Conservation (phyloP, 2,797 vertebrate genomes). For the Typhlichthys eigenmanni region DNA sequence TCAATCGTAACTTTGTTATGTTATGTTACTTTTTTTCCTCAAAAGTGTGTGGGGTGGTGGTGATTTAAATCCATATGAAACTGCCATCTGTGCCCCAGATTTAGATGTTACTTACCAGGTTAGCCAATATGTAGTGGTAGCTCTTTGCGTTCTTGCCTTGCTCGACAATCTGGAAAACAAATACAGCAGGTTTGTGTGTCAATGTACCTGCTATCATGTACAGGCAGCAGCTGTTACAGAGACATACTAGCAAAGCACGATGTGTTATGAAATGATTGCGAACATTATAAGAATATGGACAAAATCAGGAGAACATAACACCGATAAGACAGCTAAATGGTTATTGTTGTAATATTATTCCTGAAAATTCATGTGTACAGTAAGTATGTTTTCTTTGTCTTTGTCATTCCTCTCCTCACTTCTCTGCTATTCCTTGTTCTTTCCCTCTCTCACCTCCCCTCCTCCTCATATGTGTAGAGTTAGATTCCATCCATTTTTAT, state of each 20-base stretch:
- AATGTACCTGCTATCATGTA: constrained; percentile 18
- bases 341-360: too few species aligned
- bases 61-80: too few species aligned
- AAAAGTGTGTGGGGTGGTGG: too few species aligned
- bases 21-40: too few species aligned
- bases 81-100: too few species aligned
- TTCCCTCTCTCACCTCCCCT: neutral
- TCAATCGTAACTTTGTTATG: too few species aligned
- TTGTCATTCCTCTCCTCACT: neutral
- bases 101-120: constrained; percentile 86
- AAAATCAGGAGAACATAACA: too few species aligned
- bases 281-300: neutral
- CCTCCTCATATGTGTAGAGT: neutral
- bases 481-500: too few species aligned
- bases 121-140: constrained; percentile 98
- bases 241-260: constrained; percentile 19
- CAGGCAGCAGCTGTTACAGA: constrained; percentile 27
- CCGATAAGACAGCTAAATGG: too few species aligned
- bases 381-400: too few species aligned
- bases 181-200: constrained; percentile 29
- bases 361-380: too few species aligned
- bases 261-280: neutral
- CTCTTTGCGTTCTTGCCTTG: constrained; percentile 95
- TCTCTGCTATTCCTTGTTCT: neutral
- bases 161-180: constrained; percentile 87